Evolutionary conservation across 2,113 vertebrate genomes (phyloP).

Genomic region (Elephantulus edwardii): DNA sequence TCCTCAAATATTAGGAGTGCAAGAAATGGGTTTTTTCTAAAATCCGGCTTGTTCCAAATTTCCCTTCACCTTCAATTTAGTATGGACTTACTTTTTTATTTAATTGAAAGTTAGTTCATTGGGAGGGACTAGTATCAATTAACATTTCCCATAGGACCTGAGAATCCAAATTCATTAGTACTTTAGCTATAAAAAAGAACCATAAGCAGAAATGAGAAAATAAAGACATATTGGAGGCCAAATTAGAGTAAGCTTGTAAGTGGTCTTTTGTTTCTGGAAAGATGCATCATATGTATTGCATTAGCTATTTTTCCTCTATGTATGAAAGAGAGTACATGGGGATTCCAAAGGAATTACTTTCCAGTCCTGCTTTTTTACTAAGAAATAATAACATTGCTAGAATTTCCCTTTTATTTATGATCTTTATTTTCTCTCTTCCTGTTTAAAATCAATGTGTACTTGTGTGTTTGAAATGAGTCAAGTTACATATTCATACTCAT

Average conservation of each 20-base stretch:
- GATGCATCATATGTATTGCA: background rate
- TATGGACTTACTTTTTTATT: constrained; percentile 11
- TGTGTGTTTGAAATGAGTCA: background rate
- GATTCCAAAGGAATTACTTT: background rate
- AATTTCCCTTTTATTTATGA: background rate
- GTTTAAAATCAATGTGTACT: constrained; percentile 8
- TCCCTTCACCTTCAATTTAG: background rate
- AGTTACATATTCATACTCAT: background rate
- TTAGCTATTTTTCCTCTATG: background rate
- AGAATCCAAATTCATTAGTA: background rate
- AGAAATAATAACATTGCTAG: background rate
- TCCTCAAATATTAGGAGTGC: background rate
- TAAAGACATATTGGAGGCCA: background rate
- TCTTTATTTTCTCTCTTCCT: background rate
- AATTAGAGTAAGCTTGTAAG: background rate
- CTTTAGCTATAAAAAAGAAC: background rate
- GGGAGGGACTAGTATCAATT: background rate
- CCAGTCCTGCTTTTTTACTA: background rate
- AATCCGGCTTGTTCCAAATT: background rate
- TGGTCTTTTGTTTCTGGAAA: background rate
- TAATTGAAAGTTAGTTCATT: background rate
- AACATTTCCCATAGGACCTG: background rate
- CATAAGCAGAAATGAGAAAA: constrained; percentile 7
- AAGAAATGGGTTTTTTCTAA: background rate
- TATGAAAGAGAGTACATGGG: background rate